Evolutionary conservation across 2,797 vertebrate species (phyloP).

Genomic region (Benthosema pterotum): DNA sequence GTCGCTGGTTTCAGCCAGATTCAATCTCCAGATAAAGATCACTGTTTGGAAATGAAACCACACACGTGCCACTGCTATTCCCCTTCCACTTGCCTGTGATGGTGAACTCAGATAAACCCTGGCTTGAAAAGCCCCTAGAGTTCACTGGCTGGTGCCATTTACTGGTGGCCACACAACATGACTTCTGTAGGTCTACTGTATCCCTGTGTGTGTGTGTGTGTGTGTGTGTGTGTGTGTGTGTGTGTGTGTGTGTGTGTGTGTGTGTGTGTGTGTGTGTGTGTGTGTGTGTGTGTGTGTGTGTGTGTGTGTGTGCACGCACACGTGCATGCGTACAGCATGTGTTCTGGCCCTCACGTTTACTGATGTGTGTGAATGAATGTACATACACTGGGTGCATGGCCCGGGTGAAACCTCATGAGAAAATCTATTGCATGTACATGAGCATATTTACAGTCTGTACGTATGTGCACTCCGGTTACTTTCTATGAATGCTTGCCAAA

Average conservation of each 20-base stretch:
- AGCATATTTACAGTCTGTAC: no score
- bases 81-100: conserved; percentile 60
- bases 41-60: conserved; percentile 63
- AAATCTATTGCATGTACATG: no score
- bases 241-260: not conserved
- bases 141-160: conserved; percentile 48
- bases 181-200: conserved; percentile 40
- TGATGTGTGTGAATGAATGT: no score
- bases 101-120: conserved; percentile 62
- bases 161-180: conserved; percentile 51
- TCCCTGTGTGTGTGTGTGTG: conserved; percentile 8
- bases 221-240: not conserved
- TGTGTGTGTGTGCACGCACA: conserved; percentile 16
- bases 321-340: no score
- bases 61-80: conserved; percentile 53
- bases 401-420: no score
- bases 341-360: no score
- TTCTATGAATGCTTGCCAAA: no score
- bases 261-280: conserved; percentile 5
- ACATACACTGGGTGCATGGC: no score
- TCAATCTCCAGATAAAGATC: conserved; percentile 71
- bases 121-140: conserved; percentile 50
- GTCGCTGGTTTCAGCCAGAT: conserved; percentile 64
- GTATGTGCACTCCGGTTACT: no score
- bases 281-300: not conserved